A percentile compares a stretch with the other conserved stretches of the same genome.
These are phyloP conservation scores for Tangara arthus DNA, from an alignment of 2,797 vertebrate species.

Conservation along the genomic window DNA sequence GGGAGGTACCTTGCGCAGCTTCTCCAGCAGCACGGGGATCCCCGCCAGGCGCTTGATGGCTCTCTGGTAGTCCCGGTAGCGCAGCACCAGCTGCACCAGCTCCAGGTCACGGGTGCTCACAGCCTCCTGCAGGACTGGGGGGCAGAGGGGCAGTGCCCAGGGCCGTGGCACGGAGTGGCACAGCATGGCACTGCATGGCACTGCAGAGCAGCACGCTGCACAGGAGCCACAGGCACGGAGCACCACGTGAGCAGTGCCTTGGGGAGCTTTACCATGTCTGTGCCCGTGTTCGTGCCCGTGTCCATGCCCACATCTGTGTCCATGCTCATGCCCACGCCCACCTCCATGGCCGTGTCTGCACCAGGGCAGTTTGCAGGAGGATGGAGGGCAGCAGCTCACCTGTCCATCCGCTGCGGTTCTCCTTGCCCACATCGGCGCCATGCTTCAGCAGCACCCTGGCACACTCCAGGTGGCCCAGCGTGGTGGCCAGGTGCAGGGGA, in stretches of 20 bases:
- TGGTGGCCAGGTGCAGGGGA: constrained; percentile 92
- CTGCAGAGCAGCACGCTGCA: neutral
- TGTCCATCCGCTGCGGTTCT: constrained; percentile 95
- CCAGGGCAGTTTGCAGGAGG: neutral
- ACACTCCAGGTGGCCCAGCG: constrained; percentile 89
- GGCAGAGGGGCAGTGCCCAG: neutral
- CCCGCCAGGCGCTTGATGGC: constrained; percentile 91
- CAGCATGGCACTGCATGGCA: neutral
- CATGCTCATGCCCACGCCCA: rapidly evolving
- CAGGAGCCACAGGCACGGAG: neutral
- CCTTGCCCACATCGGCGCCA: constrained; percentile 91
- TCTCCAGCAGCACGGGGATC: constrained; percentile 92
- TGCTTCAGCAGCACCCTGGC: constrained; percentile 88
- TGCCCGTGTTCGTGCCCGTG: neutral
- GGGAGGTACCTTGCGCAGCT: constrained; percentile 86
- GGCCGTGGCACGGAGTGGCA: rapidly evolving
- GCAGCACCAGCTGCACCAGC: constrained; percentile 90
- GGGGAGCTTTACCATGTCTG: rapidly evolving
- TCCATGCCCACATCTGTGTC: no score
- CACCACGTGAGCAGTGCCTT: rapidly evolving
- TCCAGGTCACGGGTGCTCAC: constrained; percentile 93
- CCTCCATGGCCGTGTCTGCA: neutral
- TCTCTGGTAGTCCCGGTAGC: constrained; percentile 95
- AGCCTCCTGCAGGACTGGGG: constrained; percentile 91
- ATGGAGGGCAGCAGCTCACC: constrained; percentile 71